phyloP scores from a whole-genome alignment of 2,797 vertebrate genomes.

The Sebastolobus altivelis region DNA sequence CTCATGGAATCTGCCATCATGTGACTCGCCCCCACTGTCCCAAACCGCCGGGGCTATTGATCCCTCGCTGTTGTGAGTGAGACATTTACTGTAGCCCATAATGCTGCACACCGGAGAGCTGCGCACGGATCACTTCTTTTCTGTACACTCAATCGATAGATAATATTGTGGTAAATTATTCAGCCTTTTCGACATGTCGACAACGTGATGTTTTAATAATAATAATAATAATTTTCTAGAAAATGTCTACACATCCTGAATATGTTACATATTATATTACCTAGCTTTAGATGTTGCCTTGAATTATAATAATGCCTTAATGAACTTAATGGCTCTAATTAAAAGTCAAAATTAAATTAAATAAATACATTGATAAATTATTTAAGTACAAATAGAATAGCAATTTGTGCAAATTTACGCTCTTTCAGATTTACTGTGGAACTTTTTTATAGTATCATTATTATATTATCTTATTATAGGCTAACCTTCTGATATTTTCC shows the following conservation, averaged over 20 bases:
- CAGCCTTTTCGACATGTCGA: slow-evolving; percentile 27
- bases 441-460: not conserved
- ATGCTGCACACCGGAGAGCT: slow-evolving; percentile 38
- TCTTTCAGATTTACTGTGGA: not conserved
- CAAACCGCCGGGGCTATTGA: slow-evolving; percentile 75
- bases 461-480: not conserved
- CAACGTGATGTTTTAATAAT: slow-evolving; percentile 8
- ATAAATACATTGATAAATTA: not conserved
- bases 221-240: not conserved
- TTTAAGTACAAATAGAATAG: not conserved
- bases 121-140: slow-evolving; percentile 36
- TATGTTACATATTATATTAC: not conserved
- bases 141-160: slow-evolving; percentile 49
- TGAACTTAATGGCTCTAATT: not conserved
- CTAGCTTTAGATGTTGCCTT: not conserved
- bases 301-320: not conserved
- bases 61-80: slow-evolving; percentile 62
- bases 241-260: not conserved
- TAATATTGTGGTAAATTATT: slow-evolving; percentile 64
- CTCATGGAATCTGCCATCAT: slow-evolving; percentile 76
- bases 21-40: slow-evolving; percentile 62
- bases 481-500: not conserved
- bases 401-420: not conserved
- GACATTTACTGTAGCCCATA: slow-evolving; percentile 67
- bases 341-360: not conserved